Evolutionary conservation across 2,888 invertebrate species (phyloP).

Genomic region (Cataglyphis albicans): DNA sequence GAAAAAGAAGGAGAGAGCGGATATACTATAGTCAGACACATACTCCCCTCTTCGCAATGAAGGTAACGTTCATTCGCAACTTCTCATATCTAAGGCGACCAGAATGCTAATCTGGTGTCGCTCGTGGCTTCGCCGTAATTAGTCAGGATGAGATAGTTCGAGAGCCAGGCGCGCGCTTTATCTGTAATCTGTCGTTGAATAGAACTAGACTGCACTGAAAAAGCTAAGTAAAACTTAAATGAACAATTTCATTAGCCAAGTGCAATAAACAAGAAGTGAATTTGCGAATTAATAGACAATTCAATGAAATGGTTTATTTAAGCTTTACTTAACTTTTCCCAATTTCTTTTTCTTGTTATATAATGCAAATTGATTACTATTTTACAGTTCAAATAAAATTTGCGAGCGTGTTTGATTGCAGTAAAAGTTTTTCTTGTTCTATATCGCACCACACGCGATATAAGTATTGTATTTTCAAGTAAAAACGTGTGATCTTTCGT

Average conservation of each 20-base stretch:
- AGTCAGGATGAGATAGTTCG: constrained; percentile 49
- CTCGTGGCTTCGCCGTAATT: constrained; percentile 56
- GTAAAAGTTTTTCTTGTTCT: not conserved
- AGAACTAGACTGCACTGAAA: not conserved
- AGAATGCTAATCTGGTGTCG: constrained; percentile 54
- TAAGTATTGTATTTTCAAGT: no score
- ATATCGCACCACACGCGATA: no score
- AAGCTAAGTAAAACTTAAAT: constrained; percentile 11
- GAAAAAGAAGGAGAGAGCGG: constrained; percentile 62
- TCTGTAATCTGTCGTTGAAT: constrained; percentile 38
- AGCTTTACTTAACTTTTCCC: not conserved
- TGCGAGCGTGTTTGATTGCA: not conserved
- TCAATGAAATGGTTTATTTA: not conserved
- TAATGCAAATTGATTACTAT: not conserved
- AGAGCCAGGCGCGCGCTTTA: constrained; percentile 36
- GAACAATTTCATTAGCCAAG: not conserved
- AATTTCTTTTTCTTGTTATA: not conserved
- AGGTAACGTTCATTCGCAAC: constrained; percentile 55
- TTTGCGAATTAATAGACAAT: not conserved
- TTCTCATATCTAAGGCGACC: constrained; percentile 54
- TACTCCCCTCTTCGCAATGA: constrained; percentile 49
- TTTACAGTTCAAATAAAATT: not conserved
- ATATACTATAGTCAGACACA: constrained; percentile 72
- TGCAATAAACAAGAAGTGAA: not conserved
- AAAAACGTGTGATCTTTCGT: no score